Evolutionary conservation across 2,888 invertebrate species (phyloP).

Genomic region (Camponotus fellah): DNA sequence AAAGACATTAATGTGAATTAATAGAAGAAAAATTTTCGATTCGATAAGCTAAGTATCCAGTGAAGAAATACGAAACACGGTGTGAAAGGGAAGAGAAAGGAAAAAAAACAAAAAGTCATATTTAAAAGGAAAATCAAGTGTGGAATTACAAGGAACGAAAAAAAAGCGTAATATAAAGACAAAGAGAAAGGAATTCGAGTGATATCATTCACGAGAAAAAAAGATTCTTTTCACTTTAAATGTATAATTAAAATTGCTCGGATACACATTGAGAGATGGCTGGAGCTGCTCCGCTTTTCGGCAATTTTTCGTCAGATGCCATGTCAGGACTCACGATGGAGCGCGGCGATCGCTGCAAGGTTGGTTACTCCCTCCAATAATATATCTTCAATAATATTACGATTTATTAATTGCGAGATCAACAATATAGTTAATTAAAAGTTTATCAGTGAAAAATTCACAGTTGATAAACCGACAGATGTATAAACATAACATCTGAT

Average conservation of each 20-base stretch:
- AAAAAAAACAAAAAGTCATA: not conserved
- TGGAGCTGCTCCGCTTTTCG: not conserved
- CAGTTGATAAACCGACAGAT: not conserved
- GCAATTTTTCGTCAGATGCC: conserved; percentile 23
- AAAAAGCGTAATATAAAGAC: not conserved
- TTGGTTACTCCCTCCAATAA: not conserved
- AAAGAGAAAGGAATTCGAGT: not conserved
- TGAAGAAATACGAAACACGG: not conserved
- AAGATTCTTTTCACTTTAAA: not conserved
- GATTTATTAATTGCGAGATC: not conserved
- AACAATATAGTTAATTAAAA: not conserved
- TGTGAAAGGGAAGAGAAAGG: not conserved
- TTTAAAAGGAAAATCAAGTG: not conserved
- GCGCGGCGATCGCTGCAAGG: conserved; percentile 43
- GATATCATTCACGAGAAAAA: not conserved
- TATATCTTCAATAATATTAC: not conserved
- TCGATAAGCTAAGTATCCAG: not conserved
- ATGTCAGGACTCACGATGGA: conserved; percentile 24
- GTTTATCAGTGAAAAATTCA: not conserved
- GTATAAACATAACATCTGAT: too few species aligned
- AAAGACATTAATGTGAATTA: not conserved
- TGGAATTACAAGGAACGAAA: not conserved
- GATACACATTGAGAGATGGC: not conserved
- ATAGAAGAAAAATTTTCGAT: not conserved
- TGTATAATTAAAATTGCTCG: not conserved